phyloP scores from a whole-genome alignment of 37 sponge, comb jelly and placozoan genomes.

The Tethya wilhelma region DNA sequence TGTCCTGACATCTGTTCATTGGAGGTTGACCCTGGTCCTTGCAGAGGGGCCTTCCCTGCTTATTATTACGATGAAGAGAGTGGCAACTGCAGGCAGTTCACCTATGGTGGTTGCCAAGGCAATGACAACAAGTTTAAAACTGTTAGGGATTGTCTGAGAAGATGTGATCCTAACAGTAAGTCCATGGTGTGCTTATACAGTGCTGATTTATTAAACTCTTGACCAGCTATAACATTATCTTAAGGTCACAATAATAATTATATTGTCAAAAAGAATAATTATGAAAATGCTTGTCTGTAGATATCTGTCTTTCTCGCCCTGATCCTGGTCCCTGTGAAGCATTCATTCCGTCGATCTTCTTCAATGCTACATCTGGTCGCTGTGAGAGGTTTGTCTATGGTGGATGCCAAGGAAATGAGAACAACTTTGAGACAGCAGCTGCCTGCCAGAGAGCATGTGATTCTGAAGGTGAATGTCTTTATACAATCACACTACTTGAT shows the following conservation, averaged over 20 bases:
- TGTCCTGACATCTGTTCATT: constrained; percentile 14
- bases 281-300: too few relatives aligned
- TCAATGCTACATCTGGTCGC: constrained; percentile 26
- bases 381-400: constrained; percentile 56
- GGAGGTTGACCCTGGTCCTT: constrained; percentile 22
- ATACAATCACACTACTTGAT: too few relatives aligned
- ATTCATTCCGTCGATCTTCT: constrained; percentile 28
- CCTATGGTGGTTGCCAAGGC: constrained; percentile 36
- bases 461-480: constrained; percentile 11
- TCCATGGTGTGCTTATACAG: too few relatives aligned
- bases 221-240: background rate
- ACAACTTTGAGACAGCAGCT: constrained; percentile 2
- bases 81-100: constrained; percentile 1
- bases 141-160: constrained; percentile 10
- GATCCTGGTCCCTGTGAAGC: constrained; percentile 3
- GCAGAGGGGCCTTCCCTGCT: background rate
- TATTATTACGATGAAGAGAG: background rate
- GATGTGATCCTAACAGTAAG: constrained; percentile 20
- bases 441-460: constrained; percentile 10
- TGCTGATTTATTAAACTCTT: too few relatives aligned
- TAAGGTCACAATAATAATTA: too few relatives aligned
- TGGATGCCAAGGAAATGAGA: constrained; percentile 54
- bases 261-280: too few relatives aligned
- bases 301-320: constrained; percentile 2
- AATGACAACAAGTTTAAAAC: constrained; percentile 38